Conservation (phyloP, 2,888 invertebrate species). For the Lasioglossum villosulum region DNA sequence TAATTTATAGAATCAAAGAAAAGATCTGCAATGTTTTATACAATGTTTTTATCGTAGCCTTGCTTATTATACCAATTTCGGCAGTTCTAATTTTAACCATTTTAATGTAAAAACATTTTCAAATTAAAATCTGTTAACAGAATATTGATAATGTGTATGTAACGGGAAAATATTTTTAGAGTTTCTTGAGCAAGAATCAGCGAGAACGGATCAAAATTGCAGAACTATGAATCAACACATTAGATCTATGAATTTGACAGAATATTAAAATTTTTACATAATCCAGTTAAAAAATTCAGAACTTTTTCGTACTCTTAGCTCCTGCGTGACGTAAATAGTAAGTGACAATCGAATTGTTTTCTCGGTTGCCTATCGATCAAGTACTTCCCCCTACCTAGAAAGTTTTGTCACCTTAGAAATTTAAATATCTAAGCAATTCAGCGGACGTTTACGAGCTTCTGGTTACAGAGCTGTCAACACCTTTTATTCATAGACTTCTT, state of each 20-base stretch:
- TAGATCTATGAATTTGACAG: not conserved
- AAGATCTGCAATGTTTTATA: not conserved
- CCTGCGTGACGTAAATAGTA: not conserved
- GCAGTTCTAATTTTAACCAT: not conserved
- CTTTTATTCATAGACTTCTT: conserved; percentile 9
- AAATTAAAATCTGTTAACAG: not conserved
- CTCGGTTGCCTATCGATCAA: not conserved
- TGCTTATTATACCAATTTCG: not conserved
- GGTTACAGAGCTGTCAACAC: not conserved
- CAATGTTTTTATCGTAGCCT: not conserved
- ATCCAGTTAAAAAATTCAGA: not conserved
- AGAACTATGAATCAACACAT: not conserved
- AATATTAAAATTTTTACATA: not conserved
- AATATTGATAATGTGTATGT: not conserved
- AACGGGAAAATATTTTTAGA: not conserved
- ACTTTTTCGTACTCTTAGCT: not conserved
- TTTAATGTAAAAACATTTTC: not conserved
- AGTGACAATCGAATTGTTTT: not conserved
- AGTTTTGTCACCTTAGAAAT: not conserved
- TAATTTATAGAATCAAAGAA: not conserved
- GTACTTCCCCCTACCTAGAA: not conserved
- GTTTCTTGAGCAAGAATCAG: not conserved
- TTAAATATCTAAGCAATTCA: not conserved
- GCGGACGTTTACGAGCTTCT: not conserved
- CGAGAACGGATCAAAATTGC: not conserved